Percentiles rank a stretch among this genome's conserved stretches.
phyloP scores from a whole-genome alignment of 2,113 vertebrate species.

The Potamarius usumacintae region DNA sequence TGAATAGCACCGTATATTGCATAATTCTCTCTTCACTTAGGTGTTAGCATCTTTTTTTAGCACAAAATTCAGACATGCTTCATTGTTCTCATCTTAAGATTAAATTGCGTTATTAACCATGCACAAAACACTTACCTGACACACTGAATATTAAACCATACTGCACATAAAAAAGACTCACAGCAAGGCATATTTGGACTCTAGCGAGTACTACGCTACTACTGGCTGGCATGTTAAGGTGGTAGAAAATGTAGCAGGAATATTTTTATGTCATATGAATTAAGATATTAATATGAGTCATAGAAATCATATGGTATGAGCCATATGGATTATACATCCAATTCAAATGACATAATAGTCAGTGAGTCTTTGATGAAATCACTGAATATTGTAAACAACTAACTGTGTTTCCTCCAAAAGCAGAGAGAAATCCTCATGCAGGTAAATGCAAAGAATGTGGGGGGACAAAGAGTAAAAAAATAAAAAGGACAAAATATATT shows the following conservation, averaged over 20 bases:
- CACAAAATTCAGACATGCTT: conserved; percentile 40
- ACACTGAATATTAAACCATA: conserved; percentile 16
- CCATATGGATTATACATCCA: conserved; percentile 15
- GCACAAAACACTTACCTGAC: conserved; percentile 47
- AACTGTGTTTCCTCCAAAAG: conserved; percentile 23
- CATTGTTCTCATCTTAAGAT: conserved; percentile 14
- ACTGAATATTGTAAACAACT: conserved; percentile 25
- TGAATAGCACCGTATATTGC: neutral
- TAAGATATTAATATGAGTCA: conserved; percentile 12
- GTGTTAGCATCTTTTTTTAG: neutral
- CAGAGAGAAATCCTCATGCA: conserved; percentile 45
- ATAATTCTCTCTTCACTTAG: conserved; percentile 10
- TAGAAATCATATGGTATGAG: neutral
- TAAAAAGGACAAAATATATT: neutral
- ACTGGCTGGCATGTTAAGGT: conserved; percentile 15
- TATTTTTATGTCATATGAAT: conserved; percentile 46
- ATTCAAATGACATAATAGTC: conserved; percentile 46
- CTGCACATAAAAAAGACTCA: conserved; percentile 18
- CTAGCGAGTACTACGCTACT: neutral
- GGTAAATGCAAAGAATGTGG: conserved; percentile 30
- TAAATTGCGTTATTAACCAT: conserved; percentile 31
- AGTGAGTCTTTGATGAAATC: conserved; percentile 24
- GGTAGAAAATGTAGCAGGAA: conserved; percentile 23
- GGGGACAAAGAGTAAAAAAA: neutral
- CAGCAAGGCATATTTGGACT: conserved; percentile 15